Conservation (phyloP, 2,888 invertebrate genomes). For the Cantharis flavilabris region DNA sequence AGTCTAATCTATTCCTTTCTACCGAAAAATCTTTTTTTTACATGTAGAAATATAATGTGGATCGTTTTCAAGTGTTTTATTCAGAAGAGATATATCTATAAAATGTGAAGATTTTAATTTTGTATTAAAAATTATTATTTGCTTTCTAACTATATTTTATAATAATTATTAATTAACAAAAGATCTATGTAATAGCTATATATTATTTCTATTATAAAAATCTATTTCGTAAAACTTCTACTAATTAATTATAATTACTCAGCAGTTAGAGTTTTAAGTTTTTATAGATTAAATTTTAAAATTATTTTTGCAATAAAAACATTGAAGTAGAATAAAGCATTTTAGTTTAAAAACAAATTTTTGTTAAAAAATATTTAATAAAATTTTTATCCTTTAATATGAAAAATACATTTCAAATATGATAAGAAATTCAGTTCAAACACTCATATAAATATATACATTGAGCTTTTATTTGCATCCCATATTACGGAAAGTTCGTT, state of each 20-base stretch:
- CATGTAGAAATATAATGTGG: no score
- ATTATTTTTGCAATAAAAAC: not conserved
- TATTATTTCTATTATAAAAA: not conserved
- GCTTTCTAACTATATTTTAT: not conserved
- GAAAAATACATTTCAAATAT: not conserved
- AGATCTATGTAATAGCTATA: not conserved
- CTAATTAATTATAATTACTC: no score
- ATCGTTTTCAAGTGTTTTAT: no score
- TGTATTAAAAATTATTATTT: not conserved
- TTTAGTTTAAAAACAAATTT: not conserved
- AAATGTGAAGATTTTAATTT: no score
- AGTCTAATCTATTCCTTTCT: no score
- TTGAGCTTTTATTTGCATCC: constrained; percentile 25
- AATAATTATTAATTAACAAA: no score
- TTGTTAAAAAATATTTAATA: not conserved
- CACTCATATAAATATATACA: constrained; percentile 22
- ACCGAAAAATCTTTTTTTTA: no score
- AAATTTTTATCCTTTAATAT: not conserved
- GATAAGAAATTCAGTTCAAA: constrained; percentile 1
- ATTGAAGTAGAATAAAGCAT: not conserved
- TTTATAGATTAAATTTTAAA: not conserved
- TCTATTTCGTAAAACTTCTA: not conserved
- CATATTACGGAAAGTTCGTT: constrained; percentile 33
- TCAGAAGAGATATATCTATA: no score
- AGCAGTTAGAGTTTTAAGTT: no score